Percentiles rank a stretch among this genome's conserved stretches.
Conservation (phyloP, 2,797 vertebrate species). For the Megaceryle alcyon region DNA sequence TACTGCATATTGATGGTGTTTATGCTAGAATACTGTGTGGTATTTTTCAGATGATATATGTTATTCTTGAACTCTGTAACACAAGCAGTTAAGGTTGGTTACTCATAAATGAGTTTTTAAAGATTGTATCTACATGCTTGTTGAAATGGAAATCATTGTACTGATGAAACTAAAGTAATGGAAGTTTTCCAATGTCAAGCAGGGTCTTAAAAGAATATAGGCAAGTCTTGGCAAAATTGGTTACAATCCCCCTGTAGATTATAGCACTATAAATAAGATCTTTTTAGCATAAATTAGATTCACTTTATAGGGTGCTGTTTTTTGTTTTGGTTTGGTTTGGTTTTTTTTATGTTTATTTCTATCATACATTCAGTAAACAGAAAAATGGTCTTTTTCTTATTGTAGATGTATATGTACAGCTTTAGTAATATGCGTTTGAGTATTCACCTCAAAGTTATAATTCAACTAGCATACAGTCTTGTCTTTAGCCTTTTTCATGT, state of each 20-base stretch:
- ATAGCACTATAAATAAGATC: not conserved
- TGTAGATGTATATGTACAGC: not conserved
- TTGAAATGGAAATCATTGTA: constrained; percentile 14
- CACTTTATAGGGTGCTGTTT: not conserved
- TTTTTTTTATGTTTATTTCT: not conserved
- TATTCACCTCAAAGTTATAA: not conserved
- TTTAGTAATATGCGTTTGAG: not conserved
- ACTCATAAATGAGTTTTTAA: not conserved
- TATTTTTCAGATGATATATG: not conserved
- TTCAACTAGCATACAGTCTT: not conserved
- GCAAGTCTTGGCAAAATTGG: not conserved
- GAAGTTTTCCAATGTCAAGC: not conserved
- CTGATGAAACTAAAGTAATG: not conserved
- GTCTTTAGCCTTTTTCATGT: not conserved
- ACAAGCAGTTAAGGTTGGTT: constrained; percentile 24
- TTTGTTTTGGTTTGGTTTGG: not conserved
- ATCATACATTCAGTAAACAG: not conserved
- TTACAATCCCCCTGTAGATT: not conserved
- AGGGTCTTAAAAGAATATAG: not conserved
- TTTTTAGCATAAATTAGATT: not conserved
- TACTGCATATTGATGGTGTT: not conserved
- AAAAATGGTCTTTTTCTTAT: not conserved
- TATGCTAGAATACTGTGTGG: not conserved
- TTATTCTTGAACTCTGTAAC: constrained; percentile 8
- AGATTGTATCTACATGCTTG: not conserved